Percentiles rank a stretch among this genome's conserved stretches.
These are phyloP conservation scores for Falco rusticolus DNA, from an alignment of 2,797 vertebrate species.

Conservation along the genomic window DNA sequence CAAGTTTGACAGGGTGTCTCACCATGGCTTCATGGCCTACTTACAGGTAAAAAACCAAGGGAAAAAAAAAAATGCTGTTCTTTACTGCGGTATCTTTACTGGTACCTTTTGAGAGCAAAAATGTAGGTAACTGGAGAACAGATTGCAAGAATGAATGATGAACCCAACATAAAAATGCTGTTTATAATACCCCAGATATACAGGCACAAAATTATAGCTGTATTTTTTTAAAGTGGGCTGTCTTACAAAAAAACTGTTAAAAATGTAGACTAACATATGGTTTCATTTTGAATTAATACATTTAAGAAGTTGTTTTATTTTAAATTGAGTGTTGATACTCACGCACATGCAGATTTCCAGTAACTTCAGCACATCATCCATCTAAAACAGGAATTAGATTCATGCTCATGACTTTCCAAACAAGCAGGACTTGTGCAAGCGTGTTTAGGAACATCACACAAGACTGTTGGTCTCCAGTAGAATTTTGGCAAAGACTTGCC, in stretches of 20 bases:
- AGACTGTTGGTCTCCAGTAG: background rate
- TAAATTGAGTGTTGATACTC: background rate
- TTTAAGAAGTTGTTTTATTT: background rate
- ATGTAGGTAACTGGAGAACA: background rate
- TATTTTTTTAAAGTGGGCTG: background rate
- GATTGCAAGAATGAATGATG: background rate
- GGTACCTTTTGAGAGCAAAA: slow-evolving; percentile 1
- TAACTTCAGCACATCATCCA: background rate
- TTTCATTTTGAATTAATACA: background rate
- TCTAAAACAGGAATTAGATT: background rate
- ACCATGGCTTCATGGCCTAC: background rate
- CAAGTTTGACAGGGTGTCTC: background rate
- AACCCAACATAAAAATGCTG: background rate
- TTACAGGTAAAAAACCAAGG: background rate
- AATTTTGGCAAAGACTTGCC: background rate
- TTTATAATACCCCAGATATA: background rate
- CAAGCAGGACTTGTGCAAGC: background rate
- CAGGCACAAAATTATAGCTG: background rate
- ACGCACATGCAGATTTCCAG: background rate
- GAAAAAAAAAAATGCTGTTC: background rate
- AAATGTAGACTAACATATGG: background rate
- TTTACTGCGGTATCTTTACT: background rate
- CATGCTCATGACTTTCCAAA: background rate
- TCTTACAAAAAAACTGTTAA: background rate
- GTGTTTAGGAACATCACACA: background rate